These are phyloP conservation scores for Sternotherus odoratus DNA, from an alignment of 2,797 vertebrate genomes.

Conservation along the genomic window DNA sequence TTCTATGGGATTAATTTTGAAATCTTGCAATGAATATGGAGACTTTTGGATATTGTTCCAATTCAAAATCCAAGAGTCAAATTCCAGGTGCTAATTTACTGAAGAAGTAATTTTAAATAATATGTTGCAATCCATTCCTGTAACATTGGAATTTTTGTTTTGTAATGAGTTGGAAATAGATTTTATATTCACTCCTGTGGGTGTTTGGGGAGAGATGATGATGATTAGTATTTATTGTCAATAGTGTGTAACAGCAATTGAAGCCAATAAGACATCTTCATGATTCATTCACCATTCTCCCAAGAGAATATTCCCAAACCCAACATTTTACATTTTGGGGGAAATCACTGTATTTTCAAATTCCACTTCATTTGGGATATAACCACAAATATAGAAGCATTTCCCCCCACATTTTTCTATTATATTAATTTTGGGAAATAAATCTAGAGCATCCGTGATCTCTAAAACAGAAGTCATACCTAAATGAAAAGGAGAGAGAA, in stretches of 20 bases:
- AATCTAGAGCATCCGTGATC: neutral
- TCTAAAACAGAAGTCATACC: neutral
- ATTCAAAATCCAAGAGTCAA: neutral
- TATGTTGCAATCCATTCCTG: neutral
- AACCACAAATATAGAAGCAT: neutral
- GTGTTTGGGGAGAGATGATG: neutral
- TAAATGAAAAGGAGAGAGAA: neutral
- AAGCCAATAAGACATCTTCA: neutral
- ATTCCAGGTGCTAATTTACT: neutral
- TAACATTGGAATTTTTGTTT: neutral
- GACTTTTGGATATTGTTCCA: neutral
- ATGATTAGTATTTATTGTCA: neutral
- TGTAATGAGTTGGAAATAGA: neutral
- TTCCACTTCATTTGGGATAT: neutral
- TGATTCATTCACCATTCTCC: neutral
- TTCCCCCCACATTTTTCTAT: neutral
- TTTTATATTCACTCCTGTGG: neutral
- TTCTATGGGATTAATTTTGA: neutral
- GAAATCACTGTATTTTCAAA: neutral
- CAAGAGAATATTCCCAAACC: accelerated
- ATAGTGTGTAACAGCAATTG: neutral
- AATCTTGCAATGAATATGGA: neutral
- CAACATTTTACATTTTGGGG: accelerated
- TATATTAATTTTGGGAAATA: neutral
- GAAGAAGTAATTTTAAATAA: slow-evolving; percentile 10